A percentile compares a stretch with the other conserved stretches of the same genome.
Evolutionary conservation across 30 jellyfish, hydroid and myxozoan genomes (phyloP).

Genomic region (Catostylus mosaicus): DNA sequence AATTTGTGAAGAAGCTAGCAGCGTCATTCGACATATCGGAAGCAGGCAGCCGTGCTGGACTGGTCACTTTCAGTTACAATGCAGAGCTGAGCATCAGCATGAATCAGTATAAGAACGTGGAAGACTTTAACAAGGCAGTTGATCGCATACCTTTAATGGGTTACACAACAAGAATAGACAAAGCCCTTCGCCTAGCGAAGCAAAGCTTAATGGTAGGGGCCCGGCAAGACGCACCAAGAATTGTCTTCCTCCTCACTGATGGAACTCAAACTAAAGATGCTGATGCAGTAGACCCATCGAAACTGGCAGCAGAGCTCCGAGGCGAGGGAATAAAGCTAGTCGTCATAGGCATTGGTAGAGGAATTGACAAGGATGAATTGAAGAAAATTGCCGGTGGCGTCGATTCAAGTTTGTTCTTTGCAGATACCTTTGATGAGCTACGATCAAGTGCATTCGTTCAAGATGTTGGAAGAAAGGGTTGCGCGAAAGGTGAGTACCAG

Average conservation of each 20-base stretch:
- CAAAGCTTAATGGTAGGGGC: constrained; percentile 79
- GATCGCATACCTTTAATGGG: constrained; percentile 85
- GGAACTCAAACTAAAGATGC: constrained; percentile 86
- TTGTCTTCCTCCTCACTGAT: constrained; percentile 84
- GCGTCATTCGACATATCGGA: constrained; percentile 66
- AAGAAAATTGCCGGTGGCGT: constrained; percentile 79
- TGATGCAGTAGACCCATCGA: constrained; percentile 80
- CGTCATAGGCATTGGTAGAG: constrained; percentile 83
- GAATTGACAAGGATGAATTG: constrained; percentile 67
- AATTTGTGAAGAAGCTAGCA: constrained; percentile 76
- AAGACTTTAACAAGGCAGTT: constrained; percentile 80
- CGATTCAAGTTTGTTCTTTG: constrained; percentile 42
- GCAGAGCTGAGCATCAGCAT: constrained; percentile 86
- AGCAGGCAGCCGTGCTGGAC: constrained; percentile 86
- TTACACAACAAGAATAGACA: constrained; percentile 87
- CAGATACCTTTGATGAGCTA: constrained; percentile 69
- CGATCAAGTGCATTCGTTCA: constrained; percentile 50
- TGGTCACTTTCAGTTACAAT: constrained; percentile 79
- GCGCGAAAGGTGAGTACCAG: constrained; percentile 67
- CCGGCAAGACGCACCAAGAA: constrained; percentile 71
- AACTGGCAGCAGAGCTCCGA: constrained; percentile 61
- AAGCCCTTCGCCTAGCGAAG: constrained; percentile 83
- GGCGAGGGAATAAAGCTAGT: constrained; percentile 61
- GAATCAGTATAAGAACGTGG: constrained; percentile 40
- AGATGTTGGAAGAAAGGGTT: constrained; percentile 30